Conservation (phyloP, 2,797 vertebrate species). For the Heterohyrax brucei region DNA sequence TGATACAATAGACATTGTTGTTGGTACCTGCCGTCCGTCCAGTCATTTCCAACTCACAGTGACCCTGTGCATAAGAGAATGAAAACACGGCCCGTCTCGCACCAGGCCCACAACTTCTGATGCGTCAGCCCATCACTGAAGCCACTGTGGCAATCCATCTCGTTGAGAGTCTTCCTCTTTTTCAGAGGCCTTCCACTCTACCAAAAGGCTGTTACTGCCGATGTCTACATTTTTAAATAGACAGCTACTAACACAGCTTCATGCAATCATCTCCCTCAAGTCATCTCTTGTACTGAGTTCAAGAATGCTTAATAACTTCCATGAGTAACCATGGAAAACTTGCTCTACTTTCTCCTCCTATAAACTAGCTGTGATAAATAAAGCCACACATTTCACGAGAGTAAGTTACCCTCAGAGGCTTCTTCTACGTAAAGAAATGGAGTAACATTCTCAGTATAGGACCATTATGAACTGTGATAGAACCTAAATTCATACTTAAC, state of each 20-base stretch:
- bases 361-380: conserved; percentile 42
- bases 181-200: no score
- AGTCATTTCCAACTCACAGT: no score
- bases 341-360: background rate
- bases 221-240: background rate
- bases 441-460: background rate
- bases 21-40: no score
- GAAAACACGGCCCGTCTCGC: no score
- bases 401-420: background rate
- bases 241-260: background rate
- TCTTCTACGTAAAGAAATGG: background rate
- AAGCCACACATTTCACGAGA: background rate
- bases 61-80: no score
- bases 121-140: no score
- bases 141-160: no score
- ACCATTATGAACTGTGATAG: background rate
- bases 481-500: background rate
- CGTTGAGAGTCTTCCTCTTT: no score
- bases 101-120: no score
- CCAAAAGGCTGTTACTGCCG: no score
- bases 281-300: background rate
- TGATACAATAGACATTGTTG: background rate
- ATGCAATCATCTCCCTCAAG: background rate
- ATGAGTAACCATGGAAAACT: background rate
- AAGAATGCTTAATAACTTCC: background rate